These are phyloP conservation scores for Zaprionus tsacasi DNA, from an alignment of 1,140 invertebrate species.

Conservation along the genomic window DNA sequence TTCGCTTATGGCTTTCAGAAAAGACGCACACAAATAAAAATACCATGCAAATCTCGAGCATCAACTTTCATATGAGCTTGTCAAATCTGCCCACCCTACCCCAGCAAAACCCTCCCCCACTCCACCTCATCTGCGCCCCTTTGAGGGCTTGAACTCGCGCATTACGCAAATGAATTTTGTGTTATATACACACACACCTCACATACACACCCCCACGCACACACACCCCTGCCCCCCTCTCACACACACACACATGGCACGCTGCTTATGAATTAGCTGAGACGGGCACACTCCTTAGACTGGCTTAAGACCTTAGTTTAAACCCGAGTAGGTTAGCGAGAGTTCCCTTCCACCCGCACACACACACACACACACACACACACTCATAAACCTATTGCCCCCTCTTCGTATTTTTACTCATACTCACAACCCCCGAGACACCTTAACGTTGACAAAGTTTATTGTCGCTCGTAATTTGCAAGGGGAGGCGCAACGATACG, in stretches of 20 bases:
- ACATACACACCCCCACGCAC: not conserved
- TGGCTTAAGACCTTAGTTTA: conserved; percentile 59
- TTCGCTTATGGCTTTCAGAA: conserved; percentile 45
- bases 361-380: not conserved
- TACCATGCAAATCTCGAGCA: conserved; percentile 52
- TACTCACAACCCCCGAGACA: conserved; percentile 1
- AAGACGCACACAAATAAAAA: conserved; percentile 54
- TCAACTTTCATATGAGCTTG: conserved; percentile 65
- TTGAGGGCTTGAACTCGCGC: conserved; percentile 41
- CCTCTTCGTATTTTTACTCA: not conserved
- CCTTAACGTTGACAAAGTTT: conserved; percentile 60
- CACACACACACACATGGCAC: conserved; percentile 7
- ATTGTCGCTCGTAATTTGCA: conserved; percentile 65
- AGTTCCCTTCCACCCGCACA: conserved; percentile 10
- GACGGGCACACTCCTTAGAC: conserved; percentile 62
- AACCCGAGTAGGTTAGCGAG: no score
- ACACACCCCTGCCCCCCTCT: not conserved
- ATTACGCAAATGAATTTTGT: conserved; percentile 77
- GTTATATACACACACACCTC: conserved; percentile 16
- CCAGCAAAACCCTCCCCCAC: not conserved
- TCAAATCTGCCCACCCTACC: conserved; percentile 36
- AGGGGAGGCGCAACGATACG: conserved; percentile 37
- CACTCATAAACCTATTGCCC: not conserved
- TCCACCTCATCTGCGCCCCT: no score
- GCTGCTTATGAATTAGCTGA: conserved; percentile 69